These are phyloP conservation scores for Deilephila elpenor DNA, from an alignment of 2,888 invertebrate genomes.

Conservation along the genomic window DNA sequence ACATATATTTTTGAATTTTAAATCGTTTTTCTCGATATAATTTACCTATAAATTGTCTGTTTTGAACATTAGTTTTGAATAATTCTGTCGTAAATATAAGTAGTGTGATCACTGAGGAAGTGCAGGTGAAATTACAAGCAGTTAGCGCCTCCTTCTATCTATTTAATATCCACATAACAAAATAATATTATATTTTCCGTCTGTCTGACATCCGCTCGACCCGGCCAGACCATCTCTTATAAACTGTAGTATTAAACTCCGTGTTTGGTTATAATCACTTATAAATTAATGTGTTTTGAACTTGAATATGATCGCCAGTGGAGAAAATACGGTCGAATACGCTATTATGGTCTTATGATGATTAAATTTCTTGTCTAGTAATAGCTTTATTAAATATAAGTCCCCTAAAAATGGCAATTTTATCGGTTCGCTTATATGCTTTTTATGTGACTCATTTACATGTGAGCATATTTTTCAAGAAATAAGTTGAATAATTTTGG, in stretches of 20 bases:
- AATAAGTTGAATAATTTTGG: too few relatives aligned
- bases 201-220: slow-evolving; percentile 64
- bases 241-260: slow-evolving; percentile 39
- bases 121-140: slow-evolving; percentile 35
- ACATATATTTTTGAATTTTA: too few relatives aligned
- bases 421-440: not conserved
- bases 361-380: not conserved
- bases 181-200: slow-evolving; percentile 59
- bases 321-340: not conserved
- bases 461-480: too few relatives aligned
- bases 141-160: slow-evolving; percentile 59
- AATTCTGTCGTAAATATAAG: not conserved
- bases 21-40: not conserved
- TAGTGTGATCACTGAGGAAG: not conserved
- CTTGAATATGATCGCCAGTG: not conserved
- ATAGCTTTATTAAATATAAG: slow-evolving; percentile 8
- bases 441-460: too few relatives aligned
- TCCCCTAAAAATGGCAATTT: not conserved
- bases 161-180: slow-evolving; percentile 61
- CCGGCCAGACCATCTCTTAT: slow-evolving; percentile 38
- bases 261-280: slow-evolving; percentile 29
- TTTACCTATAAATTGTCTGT: not conserved
- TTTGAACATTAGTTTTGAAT: not conserved
- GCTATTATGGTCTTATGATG: not conserved
- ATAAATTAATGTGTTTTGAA: slow-evolving; percentile 32